Percentiles rank a stretch among this genome's conserved stretches.
Conservation (phyloP, 2,113 vertebrate genomes). For the Ceyx margarethae region DNA sequence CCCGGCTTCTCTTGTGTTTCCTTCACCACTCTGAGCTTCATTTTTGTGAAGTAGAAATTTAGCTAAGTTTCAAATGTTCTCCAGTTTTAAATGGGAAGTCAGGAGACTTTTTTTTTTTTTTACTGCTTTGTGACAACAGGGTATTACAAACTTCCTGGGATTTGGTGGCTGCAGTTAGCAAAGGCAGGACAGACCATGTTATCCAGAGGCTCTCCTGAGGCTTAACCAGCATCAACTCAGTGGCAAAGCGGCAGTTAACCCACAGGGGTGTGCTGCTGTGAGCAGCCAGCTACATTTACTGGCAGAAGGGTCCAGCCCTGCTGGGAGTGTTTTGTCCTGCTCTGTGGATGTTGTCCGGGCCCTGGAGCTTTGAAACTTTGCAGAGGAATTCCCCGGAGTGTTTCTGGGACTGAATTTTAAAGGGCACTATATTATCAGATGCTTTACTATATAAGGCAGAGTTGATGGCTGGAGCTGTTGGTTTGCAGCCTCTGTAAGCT, state of each 20-base stretch:
- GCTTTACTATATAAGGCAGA: not conserved
- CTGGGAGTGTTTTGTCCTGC: not conserved
- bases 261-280: not conserved
- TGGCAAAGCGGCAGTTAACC: not conserved
- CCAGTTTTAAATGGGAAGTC: not conserved
- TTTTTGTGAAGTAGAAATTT: not conserved
- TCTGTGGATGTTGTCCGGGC: not conserved
- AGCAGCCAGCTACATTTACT: not conserved
- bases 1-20: not conserved
- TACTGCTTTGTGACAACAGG: not conserved
- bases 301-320: not conserved
- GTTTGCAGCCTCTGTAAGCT: not conserved
- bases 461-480: not conserved
- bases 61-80: not conserved
- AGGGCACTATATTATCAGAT: not conserved
- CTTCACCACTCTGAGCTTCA: not conserved
- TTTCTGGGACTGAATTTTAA: not conserved
- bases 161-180: not conserved
- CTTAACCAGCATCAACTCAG: not conserved
- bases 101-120: not conserved
- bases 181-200: not conserved
- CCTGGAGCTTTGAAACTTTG: not conserved
- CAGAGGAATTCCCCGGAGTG: not conserved
- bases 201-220: not conserved
- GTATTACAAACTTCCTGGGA: not conserved